Percentiles rank a stretch among this genome's conserved stretches.
Evolutionary conservation across 2,113 vertebrate genomes (phyloP).

Genomic region (Isurus oxyrinchus): DNA sequence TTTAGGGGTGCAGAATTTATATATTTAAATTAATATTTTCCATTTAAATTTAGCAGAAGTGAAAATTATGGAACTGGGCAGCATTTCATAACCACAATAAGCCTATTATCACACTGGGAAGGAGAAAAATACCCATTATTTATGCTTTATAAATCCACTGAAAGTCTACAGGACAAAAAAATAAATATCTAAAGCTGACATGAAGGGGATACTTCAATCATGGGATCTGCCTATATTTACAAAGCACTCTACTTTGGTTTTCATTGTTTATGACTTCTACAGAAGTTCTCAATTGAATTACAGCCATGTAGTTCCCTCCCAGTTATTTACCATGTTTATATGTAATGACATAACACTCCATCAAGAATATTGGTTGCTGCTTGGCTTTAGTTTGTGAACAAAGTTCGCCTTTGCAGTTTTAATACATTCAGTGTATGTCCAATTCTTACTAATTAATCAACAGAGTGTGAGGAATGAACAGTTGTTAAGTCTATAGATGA

Average conservation of each 20-base stretch:
- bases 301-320: neutral
- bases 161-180: slow-evolving; percentile 51
- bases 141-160: slow-evolving; percentile 61
- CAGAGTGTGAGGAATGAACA: neutral
- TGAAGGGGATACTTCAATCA: neutral
- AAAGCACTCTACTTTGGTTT: neutral
- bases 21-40: neutral
- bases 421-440: slow-evolving; percentile 34
- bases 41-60: neutral
- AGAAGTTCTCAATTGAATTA: slow-evolving; percentile 20
- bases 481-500: slow-evolving; percentile 8
- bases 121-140: neutral
- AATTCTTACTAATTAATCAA: slow-evolving; percentile 29
- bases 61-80: neutral
- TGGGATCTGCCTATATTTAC: neutral
- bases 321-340: slow-evolving; percentile 32
- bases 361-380: slow-evolving; percentile 35
- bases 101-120: neutral
- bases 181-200: neutral
- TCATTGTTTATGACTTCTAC: neutral
- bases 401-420: slow-evolving; percentile 30
- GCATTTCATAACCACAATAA: neutral
- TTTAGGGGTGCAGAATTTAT: neutral
- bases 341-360: slow-evolving; percentile 33
- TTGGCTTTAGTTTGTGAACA: slow-evolving; percentile 30